These are phyloP conservation scores for Zosterops borbonicus DNA, from an alignment of 2,113 vertebrate species.

Conservation along the genomic window DNA sequence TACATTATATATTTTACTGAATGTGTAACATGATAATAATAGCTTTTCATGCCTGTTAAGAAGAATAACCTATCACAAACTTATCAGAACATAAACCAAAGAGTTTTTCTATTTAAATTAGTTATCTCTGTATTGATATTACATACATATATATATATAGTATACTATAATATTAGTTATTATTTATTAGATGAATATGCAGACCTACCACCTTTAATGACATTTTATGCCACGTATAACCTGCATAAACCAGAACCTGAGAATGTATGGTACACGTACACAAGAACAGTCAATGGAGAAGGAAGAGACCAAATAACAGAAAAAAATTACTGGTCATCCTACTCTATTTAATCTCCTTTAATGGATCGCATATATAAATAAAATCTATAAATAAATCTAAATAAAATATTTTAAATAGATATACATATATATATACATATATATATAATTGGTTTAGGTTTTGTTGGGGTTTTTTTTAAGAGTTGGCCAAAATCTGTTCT, in stretches of 20 bases:
- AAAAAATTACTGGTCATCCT: not conserved
- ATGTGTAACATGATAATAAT: conserved; percentile 53
- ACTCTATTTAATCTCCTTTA: conserved; percentile 10
- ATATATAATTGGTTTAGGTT: not conserved
- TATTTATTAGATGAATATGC: not conserved
- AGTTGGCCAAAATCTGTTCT: not conserved
- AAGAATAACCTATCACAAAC: conserved; percentile 58
- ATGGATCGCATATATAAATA: not conserved
- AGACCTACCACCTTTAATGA: conserved; percentile 17
- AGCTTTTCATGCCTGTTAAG: conserved; percentile 72
- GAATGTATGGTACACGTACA: not conserved
- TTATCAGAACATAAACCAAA: conserved; percentile 59
- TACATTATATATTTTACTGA: no score
- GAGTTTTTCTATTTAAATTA: conserved; percentile 57
- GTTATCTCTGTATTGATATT: conserved; percentile 32
- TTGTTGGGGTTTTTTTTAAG: not conserved
- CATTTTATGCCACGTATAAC: not conserved
- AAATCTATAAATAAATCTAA: not conserved
- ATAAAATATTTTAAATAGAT: no score
- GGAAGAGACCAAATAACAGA: not conserved
- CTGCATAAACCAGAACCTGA: not conserved
- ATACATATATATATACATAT: not conserved
- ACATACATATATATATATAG: not conserved
- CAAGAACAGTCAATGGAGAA: not conserved
- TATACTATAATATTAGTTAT: not conserved